phyloP scores from a whole-genome alignment of 2,888 invertebrate species.

The Podabrus alpinus region DNA sequence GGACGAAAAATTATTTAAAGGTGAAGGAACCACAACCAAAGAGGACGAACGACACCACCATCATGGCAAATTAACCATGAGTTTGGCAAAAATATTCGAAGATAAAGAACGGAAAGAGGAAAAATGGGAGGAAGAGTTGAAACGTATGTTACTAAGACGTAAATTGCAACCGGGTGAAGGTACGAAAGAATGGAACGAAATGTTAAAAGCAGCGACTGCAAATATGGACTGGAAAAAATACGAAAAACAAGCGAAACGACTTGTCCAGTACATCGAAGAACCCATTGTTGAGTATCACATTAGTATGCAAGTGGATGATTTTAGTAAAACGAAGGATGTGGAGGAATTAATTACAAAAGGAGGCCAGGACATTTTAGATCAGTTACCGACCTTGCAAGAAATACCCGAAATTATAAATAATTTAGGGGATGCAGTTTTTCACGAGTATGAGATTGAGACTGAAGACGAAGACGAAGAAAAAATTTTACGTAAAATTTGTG shows the following conservation, averaged over 20 bases:
- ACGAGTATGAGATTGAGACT: conserved; percentile 58
- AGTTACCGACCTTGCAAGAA: conserved; percentile 66
- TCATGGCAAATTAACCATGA: conserved; percentile 64
- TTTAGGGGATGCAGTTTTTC: conserved; percentile 63
- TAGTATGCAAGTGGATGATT: conserved; percentile 60
- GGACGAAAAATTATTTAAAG: conserved; percentile 63
- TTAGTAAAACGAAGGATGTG: conserved; percentile 65
- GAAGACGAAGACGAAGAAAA: conserved; percentile 22
- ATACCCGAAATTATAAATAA: conserved; percentile 67
- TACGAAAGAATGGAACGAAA: conserved; percentile 61
- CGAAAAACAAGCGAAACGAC: conserved; percentile 62
- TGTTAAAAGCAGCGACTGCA: conserved; percentile 66
- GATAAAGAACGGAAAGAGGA: conserved; percentile 74
- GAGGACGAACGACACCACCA: conserved; percentile 58
- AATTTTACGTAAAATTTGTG: conserved; percentile 42
- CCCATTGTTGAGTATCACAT: conserved; percentile 46
- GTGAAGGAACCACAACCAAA: conserved; percentile 70
- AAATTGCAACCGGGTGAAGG: conserved; percentile 52
- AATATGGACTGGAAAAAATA: conserved; percentile 69
- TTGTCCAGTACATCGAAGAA: conserved; percentile 54
- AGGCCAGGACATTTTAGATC: conserved; percentile 58
- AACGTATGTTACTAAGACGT: conserved; percentile 48
- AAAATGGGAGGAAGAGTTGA: conserved; percentile 60
- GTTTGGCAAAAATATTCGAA: conserved; percentile 75
- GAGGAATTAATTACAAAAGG: conserved; percentile 62